Base-by-base conservation (phyloP, 2,888 invertebrate genomes). In the Gryllus longicercus region DNA sequence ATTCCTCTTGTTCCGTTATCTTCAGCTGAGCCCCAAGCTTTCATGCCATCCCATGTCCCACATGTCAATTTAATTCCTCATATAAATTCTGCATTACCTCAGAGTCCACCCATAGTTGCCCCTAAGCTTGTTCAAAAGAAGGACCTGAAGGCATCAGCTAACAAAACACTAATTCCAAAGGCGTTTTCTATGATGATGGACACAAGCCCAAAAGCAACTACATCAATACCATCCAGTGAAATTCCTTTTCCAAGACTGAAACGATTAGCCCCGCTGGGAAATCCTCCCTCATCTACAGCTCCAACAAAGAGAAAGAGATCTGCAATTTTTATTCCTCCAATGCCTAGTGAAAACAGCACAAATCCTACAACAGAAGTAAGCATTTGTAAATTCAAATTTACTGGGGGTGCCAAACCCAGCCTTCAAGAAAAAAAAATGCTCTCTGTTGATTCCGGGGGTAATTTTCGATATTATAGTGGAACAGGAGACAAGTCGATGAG, bases 351-450 rank as follows among this genome's bases (percentile, higher is more conserved):
- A 82, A 93, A 91, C 84, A 90, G 92, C 11, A 90, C 92, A 4
- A 94, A 93, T 84, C 94, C 95, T 0, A 93, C 94, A 0, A 93
- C 94, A 0, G 95, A 95, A 87, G 96, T 95, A 75, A 94, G 94
- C 86, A 96, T 96, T 85, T 96, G 96, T 86, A 96, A 96, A 87
- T 96, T 96, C 85, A 96, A 96, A 86, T 96, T 96, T 86, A 96
- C 96, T 0, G 96, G 96, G 0, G 96, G 96, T 0, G 95, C 95
- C 0, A 95, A 95, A 83, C 96, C 96, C 0, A 93, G 93, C 81
- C 86, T 96, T 78, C 95, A 96, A 86, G 96, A 96, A 85, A 96
- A 96, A 87, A 96, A 96, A 87, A 96, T 96, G 92, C 89, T 96
- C 0, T 95, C 95, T 0, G 95, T 96, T 0, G 96, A 96, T 86